phyloP scores from a whole-genome alignment of 2,888 invertebrate species.

The Euplagia quadripunctaria region DNA sequence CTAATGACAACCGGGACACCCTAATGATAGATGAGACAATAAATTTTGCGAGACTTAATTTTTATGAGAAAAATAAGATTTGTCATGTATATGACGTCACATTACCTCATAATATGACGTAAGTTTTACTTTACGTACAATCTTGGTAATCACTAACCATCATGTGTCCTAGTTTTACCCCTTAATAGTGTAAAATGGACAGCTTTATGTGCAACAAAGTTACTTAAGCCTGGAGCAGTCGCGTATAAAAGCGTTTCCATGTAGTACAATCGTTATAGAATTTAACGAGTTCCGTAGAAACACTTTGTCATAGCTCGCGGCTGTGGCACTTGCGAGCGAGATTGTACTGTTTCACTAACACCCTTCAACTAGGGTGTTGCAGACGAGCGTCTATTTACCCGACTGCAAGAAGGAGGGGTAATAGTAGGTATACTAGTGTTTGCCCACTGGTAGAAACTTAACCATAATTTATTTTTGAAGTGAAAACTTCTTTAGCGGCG shows the following conservation, averaged over 20 bases:
- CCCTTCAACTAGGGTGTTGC: background rate
- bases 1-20: too few relatives aligned
- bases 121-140: too few relatives aligned
- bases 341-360: slow-evolving; percentile 33
- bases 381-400: slow-evolving; percentile 3
- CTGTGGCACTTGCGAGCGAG: slow-evolving; percentile 33
- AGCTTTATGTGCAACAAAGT: background rate
- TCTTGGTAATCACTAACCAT: background rate
- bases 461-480: too few relatives aligned
- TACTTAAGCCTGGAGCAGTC: slow-evolving; percentile 29
- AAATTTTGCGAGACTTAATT: too few relatives aligned
- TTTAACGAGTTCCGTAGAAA: slow-evolving; percentile 46
- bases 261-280: slow-evolving; percentile 48
- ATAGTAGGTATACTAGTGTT: too few relatives aligned
- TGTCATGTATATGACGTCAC: too few relatives aligned
- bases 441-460: too few relatives aligned
- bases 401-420: background rate
- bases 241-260: slow-evolving; percentile 44
- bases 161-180: background rate
- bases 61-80: too few relatives aligned
- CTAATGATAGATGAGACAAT: too few relatives aligned
- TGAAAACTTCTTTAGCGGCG: too few relatives aligned
- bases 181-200: background rate
- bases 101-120: too few relatives aligned
- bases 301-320: slow-evolving; percentile 40